Base-by-base conservation (phyloP, 2,113 vertebrate species). In the Phyllostomus hastatus region DNA sequence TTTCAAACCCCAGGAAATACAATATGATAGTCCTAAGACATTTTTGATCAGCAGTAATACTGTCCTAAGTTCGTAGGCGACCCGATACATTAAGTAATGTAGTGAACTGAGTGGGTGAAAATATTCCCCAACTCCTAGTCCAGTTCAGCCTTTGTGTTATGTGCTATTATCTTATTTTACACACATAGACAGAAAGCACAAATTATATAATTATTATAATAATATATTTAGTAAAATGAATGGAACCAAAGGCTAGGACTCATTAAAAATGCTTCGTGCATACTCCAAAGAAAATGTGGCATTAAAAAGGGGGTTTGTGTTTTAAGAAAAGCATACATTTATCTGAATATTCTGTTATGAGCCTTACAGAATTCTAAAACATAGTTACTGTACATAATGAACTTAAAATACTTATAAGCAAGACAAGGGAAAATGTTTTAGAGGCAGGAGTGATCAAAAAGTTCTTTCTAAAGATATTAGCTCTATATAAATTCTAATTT, bases 311-410 rank as follows among this genome's bases (percentile, higher is more conserved):
- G 38, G 67, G 50, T 19, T 76, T 88, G 20, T 43, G 14, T 88
- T 90, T 93, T 79, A 93, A 93, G 43, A 66, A 79, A 92, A 38
- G 16, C 50, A 93, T 61, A n/a, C 8, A 85, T 81, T 82, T 96
- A 69, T 93, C 70, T 97, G 94, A 95, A 90, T 95, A 92, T 50
- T 35, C 48, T 48, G 12, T 31, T 89, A 83, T 8, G 38, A 50
- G 88, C 16, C 89, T 94, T 54, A 59, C 33, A 83, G 88, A 97
- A 97, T 96, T 96, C 83, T 94, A 94, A 97, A 93, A 96, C 4
- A 35, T 66, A 88, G 66, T 96, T 93, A 81, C 54, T 96, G 19
- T 95, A 75, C 75, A 94, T 96, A 93, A 93, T 79, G 54, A 93
- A 83, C 72, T 95, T 80, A 94, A 97, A 96, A 70, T 69, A 95